Conservation (phyloP, 1,140 invertebrate genomes). For the Acromyrmex heyeri region DNA sequence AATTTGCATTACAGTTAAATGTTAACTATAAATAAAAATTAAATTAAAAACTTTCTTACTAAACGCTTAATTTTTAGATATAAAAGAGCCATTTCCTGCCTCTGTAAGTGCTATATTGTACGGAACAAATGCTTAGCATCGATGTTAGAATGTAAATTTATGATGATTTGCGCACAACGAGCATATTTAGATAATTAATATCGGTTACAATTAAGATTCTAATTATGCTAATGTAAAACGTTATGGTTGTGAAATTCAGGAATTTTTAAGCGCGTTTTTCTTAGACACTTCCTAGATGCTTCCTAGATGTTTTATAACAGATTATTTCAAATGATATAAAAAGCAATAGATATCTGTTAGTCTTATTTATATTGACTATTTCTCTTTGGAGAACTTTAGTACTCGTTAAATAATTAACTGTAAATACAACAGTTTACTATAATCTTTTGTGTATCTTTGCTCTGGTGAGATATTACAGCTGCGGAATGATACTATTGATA, state of each 20-base stretch:
- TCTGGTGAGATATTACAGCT: neutral
- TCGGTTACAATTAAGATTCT: neutral
- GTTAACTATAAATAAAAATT: neutral
- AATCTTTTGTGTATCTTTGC: neutral
- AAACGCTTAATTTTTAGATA: neutral
- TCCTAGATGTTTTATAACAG: neutral
- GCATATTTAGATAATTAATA: neutral
- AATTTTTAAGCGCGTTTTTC: neutral
- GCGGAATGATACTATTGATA: too few species aligned
- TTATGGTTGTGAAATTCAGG: neutral
- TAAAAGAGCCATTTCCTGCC: neutral
- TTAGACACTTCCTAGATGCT: neutral
- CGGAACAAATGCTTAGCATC: neutral
- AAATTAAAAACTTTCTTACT: neutral
- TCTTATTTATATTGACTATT: neutral
- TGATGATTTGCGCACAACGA: neutral
- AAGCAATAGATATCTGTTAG: neutral
- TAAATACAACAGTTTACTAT: neutral
- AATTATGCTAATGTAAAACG: neutral
- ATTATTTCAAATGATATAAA: neutral
- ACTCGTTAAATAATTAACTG: neutral
- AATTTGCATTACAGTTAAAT: neutral
- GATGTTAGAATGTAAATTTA: slow-evolving; percentile 6
- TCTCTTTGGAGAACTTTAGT: neutral
- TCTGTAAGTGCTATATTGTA: neutral